Percentiles rank a stretch among this genome's conserved stretches.
Evolutionary conservation across 2,797 vertebrate species (phyloP).

Genomic region (Iguana delicatissima): DNA sequence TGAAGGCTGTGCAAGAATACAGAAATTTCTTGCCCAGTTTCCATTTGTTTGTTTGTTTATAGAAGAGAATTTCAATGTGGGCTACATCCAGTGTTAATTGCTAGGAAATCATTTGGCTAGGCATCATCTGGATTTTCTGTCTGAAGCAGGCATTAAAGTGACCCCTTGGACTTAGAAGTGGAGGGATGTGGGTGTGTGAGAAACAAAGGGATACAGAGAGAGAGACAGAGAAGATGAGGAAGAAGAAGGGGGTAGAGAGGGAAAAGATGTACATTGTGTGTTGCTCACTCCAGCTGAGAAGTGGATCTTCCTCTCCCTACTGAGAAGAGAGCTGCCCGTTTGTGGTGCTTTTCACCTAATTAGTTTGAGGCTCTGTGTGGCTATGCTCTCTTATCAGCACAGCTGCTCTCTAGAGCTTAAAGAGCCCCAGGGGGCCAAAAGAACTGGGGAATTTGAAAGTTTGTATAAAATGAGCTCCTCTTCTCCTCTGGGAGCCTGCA

Average conservation of each 20-base stretch:
- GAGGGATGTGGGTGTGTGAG: too few species aligned
- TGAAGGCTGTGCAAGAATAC: not conserved
- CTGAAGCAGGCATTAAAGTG: too few species aligned
- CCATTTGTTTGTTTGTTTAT: not conserved
- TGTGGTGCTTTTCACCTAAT: constrained; percentile 45
- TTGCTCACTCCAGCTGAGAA: not conserved
- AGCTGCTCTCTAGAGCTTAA: constrained; percentile 19
- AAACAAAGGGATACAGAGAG: too few species aligned
- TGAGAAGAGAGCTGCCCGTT: constrained; percentile 23
- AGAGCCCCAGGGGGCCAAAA: constrained; percentile 38
- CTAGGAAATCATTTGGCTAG: not conserved
- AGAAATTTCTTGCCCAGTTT: not conserved
- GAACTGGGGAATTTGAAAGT: constrained; percentile 48
- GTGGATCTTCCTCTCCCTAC: not conserved
- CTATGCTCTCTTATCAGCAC: not conserved
- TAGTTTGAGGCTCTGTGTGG: not conserved
- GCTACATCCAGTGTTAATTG: too few species aligned
- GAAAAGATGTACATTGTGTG: not conserved
- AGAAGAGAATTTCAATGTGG: not conserved
- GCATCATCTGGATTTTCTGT: not conserved
- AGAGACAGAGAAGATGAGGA: too few species aligned
- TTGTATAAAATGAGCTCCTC: constrained; percentile 36
- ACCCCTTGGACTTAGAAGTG: not conserved
- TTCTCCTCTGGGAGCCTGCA: constrained; percentile 17
- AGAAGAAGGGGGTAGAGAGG: not conserved